Conservation (phyloP, 2,113 vertebrate genomes). For the Paratilapia polleni region DNA sequence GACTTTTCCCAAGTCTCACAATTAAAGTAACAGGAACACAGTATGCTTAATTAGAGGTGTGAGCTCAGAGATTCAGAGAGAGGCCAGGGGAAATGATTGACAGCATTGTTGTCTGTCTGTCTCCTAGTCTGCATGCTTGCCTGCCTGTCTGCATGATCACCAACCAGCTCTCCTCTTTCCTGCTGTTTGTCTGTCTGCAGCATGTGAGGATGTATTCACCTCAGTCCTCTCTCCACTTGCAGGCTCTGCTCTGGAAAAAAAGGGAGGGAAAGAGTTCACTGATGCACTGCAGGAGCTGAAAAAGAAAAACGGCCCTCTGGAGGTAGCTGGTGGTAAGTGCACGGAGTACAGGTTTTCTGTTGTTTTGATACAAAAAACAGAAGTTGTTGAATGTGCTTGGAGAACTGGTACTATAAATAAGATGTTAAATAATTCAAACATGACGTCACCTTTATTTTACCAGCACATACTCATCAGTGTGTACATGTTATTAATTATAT, state of each 20-base stretch:
- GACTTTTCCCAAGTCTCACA: constrained; percentile 4
- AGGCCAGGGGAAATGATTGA: constrained; percentile 29
- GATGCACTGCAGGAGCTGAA: constrained; percentile 92
- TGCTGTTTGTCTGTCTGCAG: constrained; percentile 25
- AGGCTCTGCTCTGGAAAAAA: constrained; percentile 97
- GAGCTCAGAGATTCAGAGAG: constrained; percentile 27
- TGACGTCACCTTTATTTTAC: not conserved
- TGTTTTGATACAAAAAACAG: not conserved
- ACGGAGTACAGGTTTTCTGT: not conserved
- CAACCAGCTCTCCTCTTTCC: not conserved
- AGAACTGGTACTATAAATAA: not conserved
- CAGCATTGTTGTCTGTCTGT: constrained; percentile 34
- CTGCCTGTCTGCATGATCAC: constrained; percentile 38
- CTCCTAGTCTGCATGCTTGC: not conserved
- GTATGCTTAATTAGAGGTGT: not conserved
- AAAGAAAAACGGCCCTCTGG: constrained; percentile 96
- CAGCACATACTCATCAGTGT: not conserved
- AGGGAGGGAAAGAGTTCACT: constrained; percentile 94
- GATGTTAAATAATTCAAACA: not conserved
- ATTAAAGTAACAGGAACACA: not conserved
- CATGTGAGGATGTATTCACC: constrained; percentile 13
- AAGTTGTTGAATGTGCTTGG: not conserved
- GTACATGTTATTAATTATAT: not conserved
- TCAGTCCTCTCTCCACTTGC: constrained; percentile 56
- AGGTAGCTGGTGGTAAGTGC: constrained; percentile 92